Evolutionary conservation across 2,113 vertebrate species (phyloP).

Genomic region (Lagopus leucura): DNA sequence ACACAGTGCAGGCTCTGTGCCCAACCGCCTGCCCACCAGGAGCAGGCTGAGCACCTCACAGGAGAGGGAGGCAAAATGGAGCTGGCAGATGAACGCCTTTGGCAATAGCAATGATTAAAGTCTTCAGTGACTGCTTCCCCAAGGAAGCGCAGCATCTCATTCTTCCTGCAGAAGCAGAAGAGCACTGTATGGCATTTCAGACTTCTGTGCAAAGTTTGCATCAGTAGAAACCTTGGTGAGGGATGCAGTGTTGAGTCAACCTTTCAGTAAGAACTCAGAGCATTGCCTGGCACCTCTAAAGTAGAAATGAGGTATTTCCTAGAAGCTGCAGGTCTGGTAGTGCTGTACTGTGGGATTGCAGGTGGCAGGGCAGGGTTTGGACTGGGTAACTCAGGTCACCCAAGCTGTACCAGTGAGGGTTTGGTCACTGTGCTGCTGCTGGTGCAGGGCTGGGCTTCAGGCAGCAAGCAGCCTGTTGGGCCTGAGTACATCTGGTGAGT

Average conservation of each 20-base stretch:
- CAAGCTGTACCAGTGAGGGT: rapidly evolving
- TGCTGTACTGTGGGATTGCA: background rate
- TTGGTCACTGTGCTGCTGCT: rapidly evolving
- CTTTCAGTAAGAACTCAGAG: background rate
- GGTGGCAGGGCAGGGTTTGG: background rate
- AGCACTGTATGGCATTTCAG: background rate
- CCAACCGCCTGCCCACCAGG: background rate
- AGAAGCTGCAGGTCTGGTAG: background rate
- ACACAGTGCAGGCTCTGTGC: rapidly evolving
- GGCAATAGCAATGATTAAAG: background rate
- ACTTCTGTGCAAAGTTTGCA: background rate
- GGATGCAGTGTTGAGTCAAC: background rate
- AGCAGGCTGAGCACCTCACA: background rate
- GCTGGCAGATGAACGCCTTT: background rate
- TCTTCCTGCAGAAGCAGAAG: background rate
- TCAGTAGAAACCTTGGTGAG: background rate
- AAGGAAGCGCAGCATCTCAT: background rate
- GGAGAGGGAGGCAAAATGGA: background rate
- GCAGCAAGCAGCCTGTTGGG: background rate
- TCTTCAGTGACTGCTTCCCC: background rate
- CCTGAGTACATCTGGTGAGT: background rate
- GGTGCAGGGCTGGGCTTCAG: background rate
- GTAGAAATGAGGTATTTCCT: background rate
- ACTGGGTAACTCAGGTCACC: rapidly evolving
- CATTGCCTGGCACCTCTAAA: background rate